These are phyloP conservation scores for Athene noctua DNA, from an alignment of 2,113 vertebrate genomes.

Conservation along the genomic window DNA sequence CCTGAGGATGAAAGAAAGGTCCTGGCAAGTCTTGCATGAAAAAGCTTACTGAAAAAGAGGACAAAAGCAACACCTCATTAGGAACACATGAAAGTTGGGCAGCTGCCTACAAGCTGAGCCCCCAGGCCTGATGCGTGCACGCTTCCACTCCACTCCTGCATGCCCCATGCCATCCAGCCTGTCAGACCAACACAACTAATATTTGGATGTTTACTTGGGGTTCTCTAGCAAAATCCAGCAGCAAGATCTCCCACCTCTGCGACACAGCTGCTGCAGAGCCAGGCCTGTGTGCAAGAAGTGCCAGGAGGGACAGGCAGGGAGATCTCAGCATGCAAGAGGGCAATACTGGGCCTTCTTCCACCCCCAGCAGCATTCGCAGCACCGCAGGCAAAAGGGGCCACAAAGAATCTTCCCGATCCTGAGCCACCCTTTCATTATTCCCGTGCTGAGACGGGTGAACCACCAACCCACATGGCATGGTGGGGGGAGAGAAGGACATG, in stretches of 20 bases:
- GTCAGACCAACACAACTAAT: not conserved
- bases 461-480: fast-evolving
- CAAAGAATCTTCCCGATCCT: not conserved
- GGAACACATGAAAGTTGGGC: not conserved
- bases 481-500: not conserved
- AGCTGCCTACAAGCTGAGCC: not conserved
- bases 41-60: not conserved
- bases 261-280: not conserved
- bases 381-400: not conserved
- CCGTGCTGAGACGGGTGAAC: not conserved
- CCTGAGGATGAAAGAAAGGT: not conserved
- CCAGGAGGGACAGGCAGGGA: not conserved
- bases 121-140: fast-evolving
- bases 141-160: fast-evolving
- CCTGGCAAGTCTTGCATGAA: not conserved
- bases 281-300: not conserved
- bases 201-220: not conserved
- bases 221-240: not conserved
- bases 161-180: not conserved
- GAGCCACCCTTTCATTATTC: not conserved
- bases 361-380: not conserved
- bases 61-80: not conserved
- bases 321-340: not conserved
- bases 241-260: too few species aligned
- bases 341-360: not conserved